phyloP scores from a whole-genome alignment of 2,888 invertebrate genomes.

The Tinea trinotella region DNA sequence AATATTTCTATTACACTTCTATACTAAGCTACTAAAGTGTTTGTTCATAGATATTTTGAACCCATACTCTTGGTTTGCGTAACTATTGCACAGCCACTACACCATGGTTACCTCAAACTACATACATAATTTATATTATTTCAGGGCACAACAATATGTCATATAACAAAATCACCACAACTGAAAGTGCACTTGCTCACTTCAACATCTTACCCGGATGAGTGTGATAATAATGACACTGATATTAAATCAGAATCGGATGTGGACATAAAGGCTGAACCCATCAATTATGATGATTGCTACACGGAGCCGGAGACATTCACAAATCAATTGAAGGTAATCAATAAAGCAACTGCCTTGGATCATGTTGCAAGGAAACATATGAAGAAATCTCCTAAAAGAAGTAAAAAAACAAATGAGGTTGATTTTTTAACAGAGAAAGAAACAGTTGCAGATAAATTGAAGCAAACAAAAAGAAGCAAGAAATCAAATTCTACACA shows the following conservation, averaged over 20 bases:
- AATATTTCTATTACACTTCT: too few species aligned
- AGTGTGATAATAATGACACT: background rate
- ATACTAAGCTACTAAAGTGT: too few species aligned
- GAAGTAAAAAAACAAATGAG: background rate
- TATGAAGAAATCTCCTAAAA: slow-evolving; percentile 6
- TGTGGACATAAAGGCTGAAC: slow-evolving; percentile 21
- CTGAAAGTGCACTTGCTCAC: background rate
- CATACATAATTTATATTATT: background rate
- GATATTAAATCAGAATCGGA: slow-evolving; percentile 16
- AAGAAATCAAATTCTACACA: too few species aligned
- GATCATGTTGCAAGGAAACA: background rate
- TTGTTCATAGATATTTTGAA: too few species aligned
- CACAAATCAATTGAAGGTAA: slow-evolving; percentile 30
- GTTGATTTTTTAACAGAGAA: too few species aligned
- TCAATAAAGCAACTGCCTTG: slow-evolving; percentile 3
- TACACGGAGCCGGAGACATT: slow-evolving; percentile 46
- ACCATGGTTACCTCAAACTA: too few species aligned
- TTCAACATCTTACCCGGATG: background rate
- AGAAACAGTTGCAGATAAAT: too few species aligned
- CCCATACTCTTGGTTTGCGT: too few species aligned
- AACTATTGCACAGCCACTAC: too few species aligned
- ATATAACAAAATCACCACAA: background rate
- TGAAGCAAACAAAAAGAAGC: too few species aligned
- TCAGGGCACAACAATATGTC: background rate
- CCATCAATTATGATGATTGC: background rate